phyloP scores from a whole-genome alignment of 1,140 invertebrate genomes.

The Ceratosolen fusciceps region DNA sequence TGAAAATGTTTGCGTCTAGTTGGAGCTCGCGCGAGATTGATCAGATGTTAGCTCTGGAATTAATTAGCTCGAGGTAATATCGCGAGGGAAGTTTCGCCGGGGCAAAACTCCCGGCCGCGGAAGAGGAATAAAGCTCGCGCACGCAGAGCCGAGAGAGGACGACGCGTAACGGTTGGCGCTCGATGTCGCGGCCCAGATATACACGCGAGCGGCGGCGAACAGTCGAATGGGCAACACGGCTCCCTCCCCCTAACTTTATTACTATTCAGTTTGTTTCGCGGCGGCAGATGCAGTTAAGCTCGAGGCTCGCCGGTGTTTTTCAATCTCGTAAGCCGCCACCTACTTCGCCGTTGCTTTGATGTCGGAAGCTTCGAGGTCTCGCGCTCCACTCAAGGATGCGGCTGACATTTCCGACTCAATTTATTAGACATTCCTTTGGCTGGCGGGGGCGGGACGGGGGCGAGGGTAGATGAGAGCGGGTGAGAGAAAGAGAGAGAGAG shows the following conservation, averaged over 20 bases:
- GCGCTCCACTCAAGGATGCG: background rate
- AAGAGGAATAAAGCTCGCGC: background rate
- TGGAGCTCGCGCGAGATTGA: background rate
- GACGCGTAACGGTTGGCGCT: conserved; percentile 17
- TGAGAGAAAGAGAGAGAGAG: too few relatives aligned
- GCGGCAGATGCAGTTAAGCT: conserved; percentile 41
- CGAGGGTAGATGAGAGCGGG: too few relatives aligned
- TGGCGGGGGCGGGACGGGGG: too few relatives aligned
- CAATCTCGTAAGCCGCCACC: background rate
- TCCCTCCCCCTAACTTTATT: conserved; percentile 13
- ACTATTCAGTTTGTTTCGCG: conserved; percentile 45
- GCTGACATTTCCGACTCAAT: background rate
- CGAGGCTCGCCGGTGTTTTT: conserved; percentile 18
- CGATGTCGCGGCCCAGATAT: background rate
- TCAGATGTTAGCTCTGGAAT: background rate
- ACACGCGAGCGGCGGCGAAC: background rate
- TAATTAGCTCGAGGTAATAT: background rate
- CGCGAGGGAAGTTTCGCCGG: background rate
- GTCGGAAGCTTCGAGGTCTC: too few relatives aligned
- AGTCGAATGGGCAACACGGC: background rate
- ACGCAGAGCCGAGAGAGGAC: background rate
- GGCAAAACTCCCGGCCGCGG: background rate
- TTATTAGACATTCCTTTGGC: too few relatives aligned
- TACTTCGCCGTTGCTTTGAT: background rate
- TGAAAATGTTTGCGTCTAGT: too few relatives aligned